Conservation (phyloP, 2,113 vertebrate species). For the Struthidea cinerea region DNA sequence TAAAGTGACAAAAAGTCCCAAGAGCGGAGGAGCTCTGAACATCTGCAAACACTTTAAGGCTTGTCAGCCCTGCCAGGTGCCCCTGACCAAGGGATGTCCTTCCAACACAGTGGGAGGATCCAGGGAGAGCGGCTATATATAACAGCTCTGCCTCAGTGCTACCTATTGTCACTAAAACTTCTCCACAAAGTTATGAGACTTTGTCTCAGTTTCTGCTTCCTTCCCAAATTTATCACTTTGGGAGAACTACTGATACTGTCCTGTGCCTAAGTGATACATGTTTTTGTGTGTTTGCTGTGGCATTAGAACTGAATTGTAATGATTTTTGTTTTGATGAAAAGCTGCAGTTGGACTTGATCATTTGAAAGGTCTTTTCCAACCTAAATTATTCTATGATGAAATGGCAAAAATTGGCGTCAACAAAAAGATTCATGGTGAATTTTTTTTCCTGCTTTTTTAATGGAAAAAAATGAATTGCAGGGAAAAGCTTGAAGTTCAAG, state of each 20-base stretch:
- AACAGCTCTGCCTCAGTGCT: rapidly evolving
- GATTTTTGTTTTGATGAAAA: rapidly evolving
- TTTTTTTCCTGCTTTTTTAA: neutral
- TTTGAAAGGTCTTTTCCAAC: neutral
- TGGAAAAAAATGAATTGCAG: neutral
- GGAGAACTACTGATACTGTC: neutral
- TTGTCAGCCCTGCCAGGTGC: neutral
- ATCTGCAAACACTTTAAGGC: neutral
- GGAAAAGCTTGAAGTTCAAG: neutral
- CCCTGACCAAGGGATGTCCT: neutral
- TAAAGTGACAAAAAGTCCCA: neutral
- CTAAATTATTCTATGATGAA: neutral
- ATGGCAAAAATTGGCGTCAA: neutral
- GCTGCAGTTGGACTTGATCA: neutral
- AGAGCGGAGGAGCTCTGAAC: neutral
- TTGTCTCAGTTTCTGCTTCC: neutral
- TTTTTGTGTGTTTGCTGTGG: neutral
- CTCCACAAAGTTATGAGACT: neutral
- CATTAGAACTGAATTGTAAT: neutral
- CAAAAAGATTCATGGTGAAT: neutral
- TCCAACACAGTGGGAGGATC: too few species aligned
- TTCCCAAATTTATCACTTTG: neutral
- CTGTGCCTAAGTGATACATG: neutral
- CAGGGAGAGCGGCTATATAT: neutral
- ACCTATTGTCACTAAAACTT: neutral